These are phyloP conservation scores for Taphrorychus bicolor DNA, from an alignment of 2,888 invertebrate genomes.

Conservation along the genomic window DNA sequence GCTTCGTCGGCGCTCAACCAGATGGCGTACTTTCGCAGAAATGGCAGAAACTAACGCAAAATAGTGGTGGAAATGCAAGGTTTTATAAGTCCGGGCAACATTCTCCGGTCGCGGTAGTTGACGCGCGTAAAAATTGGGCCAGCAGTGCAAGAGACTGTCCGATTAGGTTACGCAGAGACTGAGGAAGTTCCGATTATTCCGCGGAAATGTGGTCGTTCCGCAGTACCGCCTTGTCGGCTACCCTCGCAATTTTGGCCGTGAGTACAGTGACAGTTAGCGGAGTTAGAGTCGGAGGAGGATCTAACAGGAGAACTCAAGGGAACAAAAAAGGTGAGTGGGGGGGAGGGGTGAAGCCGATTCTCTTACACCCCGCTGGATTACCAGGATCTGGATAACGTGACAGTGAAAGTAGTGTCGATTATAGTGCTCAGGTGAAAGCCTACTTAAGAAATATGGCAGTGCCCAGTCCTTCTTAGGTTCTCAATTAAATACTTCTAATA, in stretches of 20 bases:
- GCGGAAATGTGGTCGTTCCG: conserved; percentile 35
- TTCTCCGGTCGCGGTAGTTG: conserved; percentile 59
- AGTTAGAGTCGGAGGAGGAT: conserved; percentile 29
- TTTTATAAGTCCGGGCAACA: conserved; percentile 71
- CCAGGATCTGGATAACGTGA: neutral
- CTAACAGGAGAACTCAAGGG: conserved; percentile 14
- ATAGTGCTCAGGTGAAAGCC: neutral
- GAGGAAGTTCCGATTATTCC: conserved; percentile 25
- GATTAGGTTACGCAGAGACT: conserved; percentile 28
- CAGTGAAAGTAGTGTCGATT: neutral
- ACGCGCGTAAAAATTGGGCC: conserved; percentile 69
- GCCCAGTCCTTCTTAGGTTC: too few relatives aligned
- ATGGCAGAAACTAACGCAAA: conserved; percentile 22
- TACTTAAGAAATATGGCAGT: too few relatives aligned
- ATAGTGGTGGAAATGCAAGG: conserved; percentile 59
- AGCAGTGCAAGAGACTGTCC: conserved; percentile 37
- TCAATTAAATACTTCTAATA: too few relatives aligned
- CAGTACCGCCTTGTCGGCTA: conserved; percentile 16
- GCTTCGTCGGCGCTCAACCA: conserved; percentile 31
- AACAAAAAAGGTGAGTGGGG: conserved; percentile 32
- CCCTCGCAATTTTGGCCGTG: conserved; percentile 25
- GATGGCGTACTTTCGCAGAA: conserved; percentile 37
- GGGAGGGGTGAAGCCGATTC: neutral
- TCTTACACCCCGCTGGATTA: neutral
- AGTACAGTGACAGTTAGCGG: conserved; percentile 24